Evolutionary conservation across 2,888 invertebrate species (phyloP).

Genomic region (Sminthurides aquaticus): DNA sequence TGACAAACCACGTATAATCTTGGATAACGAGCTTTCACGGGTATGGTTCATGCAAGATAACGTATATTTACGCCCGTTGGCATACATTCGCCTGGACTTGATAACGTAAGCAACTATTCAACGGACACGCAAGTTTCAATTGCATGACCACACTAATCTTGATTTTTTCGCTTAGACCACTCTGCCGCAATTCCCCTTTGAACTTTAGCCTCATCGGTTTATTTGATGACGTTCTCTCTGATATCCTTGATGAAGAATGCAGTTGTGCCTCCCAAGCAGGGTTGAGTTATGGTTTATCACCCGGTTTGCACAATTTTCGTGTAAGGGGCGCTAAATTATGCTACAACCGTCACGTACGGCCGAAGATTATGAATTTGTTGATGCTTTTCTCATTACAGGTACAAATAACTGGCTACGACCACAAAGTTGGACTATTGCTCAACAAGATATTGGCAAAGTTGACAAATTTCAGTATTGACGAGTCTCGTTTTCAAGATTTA

Average conservation of each 20-base stretch:
- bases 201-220: no score
- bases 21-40: conserved; percentile 70
- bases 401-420: conserved; percentile 76
- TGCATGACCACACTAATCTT: no score
- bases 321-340: no score
- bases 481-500: conserved; percentile 69
- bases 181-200: no score
- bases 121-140: no score
- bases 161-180: no score
- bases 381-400: conserved; percentile 56
- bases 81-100: conserved; percentile 68
- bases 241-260: no score
- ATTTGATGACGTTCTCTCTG: no score
- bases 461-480: conserved; percentile 72
- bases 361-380: no score
- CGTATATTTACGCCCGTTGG: conserved; percentile 80
- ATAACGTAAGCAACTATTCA: conserved; percentile 55
- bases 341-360: no score
- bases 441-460: conserved; percentile 78
- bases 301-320: no score
- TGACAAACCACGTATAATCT: conserved; percentile 52
- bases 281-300: not conserved
- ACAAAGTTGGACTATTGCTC: conserved; percentile 75
- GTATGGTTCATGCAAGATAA: conserved; percentile 93
- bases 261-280: no score